Evolutionary conservation across 2,113 vertebrate genomes (phyloP), one percentile per base, ranked within the genome.

Genomic region (Psilopogon haemacephalus): DNA sequence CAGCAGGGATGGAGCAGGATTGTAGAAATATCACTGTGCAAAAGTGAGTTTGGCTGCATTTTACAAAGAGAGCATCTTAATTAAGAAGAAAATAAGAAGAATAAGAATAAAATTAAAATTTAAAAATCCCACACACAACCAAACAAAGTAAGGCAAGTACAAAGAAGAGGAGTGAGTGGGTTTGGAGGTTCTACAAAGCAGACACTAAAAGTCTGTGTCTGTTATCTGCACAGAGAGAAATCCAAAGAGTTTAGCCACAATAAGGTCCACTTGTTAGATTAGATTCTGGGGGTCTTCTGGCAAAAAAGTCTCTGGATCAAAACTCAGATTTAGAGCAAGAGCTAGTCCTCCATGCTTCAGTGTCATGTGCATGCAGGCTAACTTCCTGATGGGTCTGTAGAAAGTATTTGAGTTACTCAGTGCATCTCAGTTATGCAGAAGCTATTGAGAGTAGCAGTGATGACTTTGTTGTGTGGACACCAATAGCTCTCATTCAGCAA

Each of bases 21-120:
- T 1, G 2, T 3, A 38, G 28, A n/a, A 67, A 67, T 33, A 16
- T 0, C 11, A 4, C 7, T 15, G 5, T 44, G 5, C 2, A 3
- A 38, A 78, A 89, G 26, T 7, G 42, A 15, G 5, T 6, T 64
- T 32, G 20, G n/a, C 35, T 85, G n/a, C 15, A 16, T 8, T 63
- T 23, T 74, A 30, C 7, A 14, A 5, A 50, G 24, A 38, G 12
- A 14, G 38, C 13, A 38, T 27, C 24, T 5, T 59, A 26, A 35
- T 50, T 44, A 72, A 35, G 28, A 77, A 59, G 28, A 67, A 63
- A 14, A 7, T 70, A n/a, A 40, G 12, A 27, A 79, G 23, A 71
- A 58, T n/a, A 27, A 79, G 23, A 71, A 58, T n/a, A 23, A 33
- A 79, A 58, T 38, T 5, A 9, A 15, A 58, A 4, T 50, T 50